phyloP scores from a whole-genome alignment of 2,888 invertebrate species.

The Anticlea derivata region DNA sequence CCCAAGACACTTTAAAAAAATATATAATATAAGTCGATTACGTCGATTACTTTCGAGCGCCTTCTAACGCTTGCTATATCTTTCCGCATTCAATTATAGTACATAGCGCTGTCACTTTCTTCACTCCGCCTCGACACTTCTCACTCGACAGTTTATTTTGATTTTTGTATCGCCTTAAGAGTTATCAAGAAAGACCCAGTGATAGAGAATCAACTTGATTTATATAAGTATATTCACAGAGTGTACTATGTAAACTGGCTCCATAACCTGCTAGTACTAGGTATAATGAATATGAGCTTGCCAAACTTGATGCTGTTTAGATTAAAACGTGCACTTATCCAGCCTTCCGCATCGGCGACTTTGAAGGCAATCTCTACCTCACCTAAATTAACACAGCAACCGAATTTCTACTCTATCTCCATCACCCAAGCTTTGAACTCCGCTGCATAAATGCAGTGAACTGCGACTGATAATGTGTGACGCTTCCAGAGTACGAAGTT shows the following conservation, averaged over 20 bases:
- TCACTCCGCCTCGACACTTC: no score
- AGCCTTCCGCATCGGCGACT: conserved; percentile 49
- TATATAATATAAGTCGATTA: no score
- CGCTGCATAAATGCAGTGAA: conserved; percentile 73
- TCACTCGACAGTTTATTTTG: no score
- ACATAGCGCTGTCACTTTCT: no score
- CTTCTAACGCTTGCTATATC: no score
- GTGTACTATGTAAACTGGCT: background rate
- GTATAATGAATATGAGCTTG: conserved; percentile 10
- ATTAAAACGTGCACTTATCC: conserved; percentile 72
- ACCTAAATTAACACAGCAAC: conserved; percentile 23
- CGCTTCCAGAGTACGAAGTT: conserved; percentile 53
- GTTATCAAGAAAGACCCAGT: no score
- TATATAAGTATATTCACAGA: background rate
- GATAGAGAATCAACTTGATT: no score
- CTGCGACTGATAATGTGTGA: conserved; percentile 64
- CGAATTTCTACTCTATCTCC: conserved; percentile 54
- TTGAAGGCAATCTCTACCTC: conserved; percentile 14
- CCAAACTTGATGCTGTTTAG: conserved; percentile 70
- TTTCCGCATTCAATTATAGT: no score
- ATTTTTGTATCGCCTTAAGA: no score
- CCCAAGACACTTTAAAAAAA: no score
- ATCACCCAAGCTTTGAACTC: conserved; percentile 43
- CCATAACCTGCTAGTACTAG: background rate
- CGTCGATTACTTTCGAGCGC: no score